Conservation (phyloP, 1,140 invertebrate genomes). For the Anoplophora glabripennis region DNA sequence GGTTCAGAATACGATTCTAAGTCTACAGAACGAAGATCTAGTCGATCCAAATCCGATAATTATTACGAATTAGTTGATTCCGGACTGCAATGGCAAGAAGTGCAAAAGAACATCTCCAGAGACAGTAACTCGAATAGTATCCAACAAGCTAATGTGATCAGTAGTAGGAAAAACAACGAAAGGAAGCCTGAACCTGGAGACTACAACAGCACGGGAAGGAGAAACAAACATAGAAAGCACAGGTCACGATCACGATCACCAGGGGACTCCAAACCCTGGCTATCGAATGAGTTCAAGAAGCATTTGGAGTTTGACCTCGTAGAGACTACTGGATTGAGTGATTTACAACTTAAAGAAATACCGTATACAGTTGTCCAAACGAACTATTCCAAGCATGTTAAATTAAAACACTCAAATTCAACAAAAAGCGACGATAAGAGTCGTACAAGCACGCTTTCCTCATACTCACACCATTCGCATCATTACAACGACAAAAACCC, state of each 20-base stretch:
- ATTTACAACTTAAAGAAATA: conserved; percentile 85
- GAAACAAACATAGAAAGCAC: conserved; percentile 64
- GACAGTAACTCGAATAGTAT: conserved; percentile 57
- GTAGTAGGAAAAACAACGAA: conserved; percentile 46
- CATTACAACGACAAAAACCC: conserved; percentile 17
- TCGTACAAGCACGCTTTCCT: conserved; percentile 10
- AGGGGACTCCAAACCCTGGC: conserved; percentile 61
- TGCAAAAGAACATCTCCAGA: conserved; percentile 66
- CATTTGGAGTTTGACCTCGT: conserved; percentile 88
- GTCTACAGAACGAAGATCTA: conserved; percentile 35
- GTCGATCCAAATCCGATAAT: conserved; percentile 25
- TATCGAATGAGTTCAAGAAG: conserved; percentile 70
- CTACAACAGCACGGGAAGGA: conserved; percentile 38
- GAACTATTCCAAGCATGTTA: conserved; percentile 57
- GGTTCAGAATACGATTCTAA: conserved; percentile 55
- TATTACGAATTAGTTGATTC: conserved; percentile 74
- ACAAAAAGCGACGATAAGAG: conserved; percentile 49
- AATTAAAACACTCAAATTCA: conserved; percentile 54
- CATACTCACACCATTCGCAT: conserved; percentile 12
- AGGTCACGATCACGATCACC: conserved; percentile 68
- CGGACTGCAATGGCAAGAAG: conserved; percentile 82
- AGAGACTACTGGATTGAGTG: conserved; percentile 84
- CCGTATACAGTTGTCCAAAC: conserved; percentile 87
- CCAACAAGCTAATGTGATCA: conserved; percentile 65
- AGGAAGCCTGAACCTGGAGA: conserved; percentile 15